Base-by-base conservation (phyloP, 2,888 invertebrate species). In the Drosophila ustulata region DNA sequence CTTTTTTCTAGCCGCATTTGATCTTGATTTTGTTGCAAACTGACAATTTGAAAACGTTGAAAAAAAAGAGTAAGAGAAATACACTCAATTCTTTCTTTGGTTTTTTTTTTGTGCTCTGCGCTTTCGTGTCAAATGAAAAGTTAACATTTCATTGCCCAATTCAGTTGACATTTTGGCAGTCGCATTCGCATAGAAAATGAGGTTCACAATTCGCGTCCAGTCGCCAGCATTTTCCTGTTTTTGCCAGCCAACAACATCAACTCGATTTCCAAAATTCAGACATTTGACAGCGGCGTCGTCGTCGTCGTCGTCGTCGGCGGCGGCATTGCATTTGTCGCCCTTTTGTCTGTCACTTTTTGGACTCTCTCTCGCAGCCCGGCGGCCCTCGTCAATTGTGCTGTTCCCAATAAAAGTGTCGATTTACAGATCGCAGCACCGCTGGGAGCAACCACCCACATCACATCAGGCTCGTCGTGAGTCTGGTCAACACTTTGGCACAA, bases 71-170 rank as follows among this genome's bases (percentile, higher is more conserved):
- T 18, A 8, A 32, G 9, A 1, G 32, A 32, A 37, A 69, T 70
- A 51, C 32, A 49, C 37, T 53, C 53, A 49, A 71, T 52, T 70
- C 58, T 41, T 55, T 56, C 43, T 2, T 34, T 34, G 28, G 3
- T 34, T 11, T 34, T 34, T 34, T 58, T 45, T 64, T 50, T 23
- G 26, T 55, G n/a, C 30, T 34, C 26, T 71, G n/a, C 30, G 45
- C 26, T 71, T 73, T 32, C 47, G 46, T 58, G 51, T 58, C 63
- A 83, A 73, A 78, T 89, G 81, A 81, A 87, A 85, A 81, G 79
- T 79, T 81, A 71, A 83, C 87, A 87, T 89, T 85, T 85, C 84
- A 87, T 87, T 87, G 84, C 84, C 77, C 89, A 89, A 89, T 85
- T 84, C 78, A 71, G 62, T 77, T 89, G 84, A 87, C 89, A 87